A percentile compares a stretch with the other conserved stretches of the same genome.
phyloP scores from a whole-genome alignment of 1,140 invertebrate species.

The Plodia interpunctella region DNA sequence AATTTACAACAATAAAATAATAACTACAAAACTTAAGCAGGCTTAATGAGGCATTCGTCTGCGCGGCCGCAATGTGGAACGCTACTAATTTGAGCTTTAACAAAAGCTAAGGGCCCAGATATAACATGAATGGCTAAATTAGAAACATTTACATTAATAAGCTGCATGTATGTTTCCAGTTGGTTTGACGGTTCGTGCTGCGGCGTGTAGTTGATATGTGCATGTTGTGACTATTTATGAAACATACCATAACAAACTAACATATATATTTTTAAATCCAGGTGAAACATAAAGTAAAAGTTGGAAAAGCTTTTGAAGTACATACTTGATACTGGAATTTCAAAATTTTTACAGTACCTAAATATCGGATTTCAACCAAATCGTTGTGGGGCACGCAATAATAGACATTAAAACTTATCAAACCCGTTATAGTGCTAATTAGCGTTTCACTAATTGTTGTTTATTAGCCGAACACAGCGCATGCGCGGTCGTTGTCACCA shows the following conservation, averaged over 20 bases:
- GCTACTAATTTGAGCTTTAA: slow-evolving; percentile 26
- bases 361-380: slow-evolving; percentile 39
- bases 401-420: slow-evolving; percentile 57
- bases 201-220: slow-evolving; percentile 21
- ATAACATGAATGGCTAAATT: slow-evolving; percentile 18
- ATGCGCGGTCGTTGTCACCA: background rate
- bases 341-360: background rate
- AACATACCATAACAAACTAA: too few species aligned
- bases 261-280: background rate
- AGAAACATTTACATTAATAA: slow-evolving; percentile 31
- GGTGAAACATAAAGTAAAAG: background rate
- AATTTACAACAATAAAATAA: slow-evolving; percentile 59
- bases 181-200: slow-evolving; percentile 27
- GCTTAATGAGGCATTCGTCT: slow-evolving; percentile 52
- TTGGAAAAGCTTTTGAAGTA: background rate
- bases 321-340: too few species aligned
- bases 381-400: slow-evolving; percentile 46
- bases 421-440: slow-evolving; percentile 53
- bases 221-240: background rate
- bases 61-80: slow-evolving; percentile 42
- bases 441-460: slow-evolving; percentile 57
- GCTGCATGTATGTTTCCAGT: slow-evolving; percentile 39
- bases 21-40: slow-evolving; percentile 52
- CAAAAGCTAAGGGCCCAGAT: slow-evolving; percentile 28
- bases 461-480: slow-evolving; percentile 35